Evolutionary conservation across 2,888 invertebrate genomes (phyloP).

Genomic region (Beris morrisii): DNA sequence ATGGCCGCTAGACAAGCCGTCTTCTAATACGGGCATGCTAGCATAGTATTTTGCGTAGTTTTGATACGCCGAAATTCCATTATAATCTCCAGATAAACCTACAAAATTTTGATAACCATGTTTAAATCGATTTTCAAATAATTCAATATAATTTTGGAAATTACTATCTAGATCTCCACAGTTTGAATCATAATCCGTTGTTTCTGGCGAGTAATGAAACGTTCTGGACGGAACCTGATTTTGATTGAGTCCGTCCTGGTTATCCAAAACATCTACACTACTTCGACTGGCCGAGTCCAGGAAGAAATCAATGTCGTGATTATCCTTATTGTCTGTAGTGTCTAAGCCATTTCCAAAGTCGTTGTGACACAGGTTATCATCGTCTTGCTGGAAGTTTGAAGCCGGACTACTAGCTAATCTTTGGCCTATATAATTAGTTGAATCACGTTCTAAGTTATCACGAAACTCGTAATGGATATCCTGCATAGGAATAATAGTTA

Average conservation of each 20-base stretch:
- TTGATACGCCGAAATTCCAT: constrained; percentile 62
- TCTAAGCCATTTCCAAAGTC: constrained; percentile 57
- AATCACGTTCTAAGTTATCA: constrained; percentile 43
- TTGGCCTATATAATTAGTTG: constrained; percentile 41
- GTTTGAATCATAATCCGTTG: constrained; percentile 88
- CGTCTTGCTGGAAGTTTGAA: constrained; percentile 54
- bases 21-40: constrained; percentile 89
- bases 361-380: constrained; percentile 58
- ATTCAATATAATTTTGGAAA: background rate
- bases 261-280: constrained; percentile 54
- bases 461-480: constrained; percentile 42
- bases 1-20: constrained; percentile 91
- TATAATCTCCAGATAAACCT: constrained; percentile 59
- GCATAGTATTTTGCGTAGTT: constrained; percentile 70
- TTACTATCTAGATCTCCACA: constrained; percentile 82
- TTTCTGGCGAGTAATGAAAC: constrained; percentile 89
- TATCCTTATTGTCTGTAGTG: constrained; percentile 34
- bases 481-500: constrained; percentile 21
- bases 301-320: constrained; percentile 55
- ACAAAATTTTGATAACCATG: background rate
- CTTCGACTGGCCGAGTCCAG: constrained; percentile 56
- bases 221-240: constrained; percentile 67
- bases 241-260: constrained; percentile 54
- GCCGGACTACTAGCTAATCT: constrained; percentile 38
- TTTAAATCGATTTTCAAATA: background rate